phyloP scores from a whole-genome alignment of 2,888 invertebrate genomes.

The Loripinus fragilis region DNA sequence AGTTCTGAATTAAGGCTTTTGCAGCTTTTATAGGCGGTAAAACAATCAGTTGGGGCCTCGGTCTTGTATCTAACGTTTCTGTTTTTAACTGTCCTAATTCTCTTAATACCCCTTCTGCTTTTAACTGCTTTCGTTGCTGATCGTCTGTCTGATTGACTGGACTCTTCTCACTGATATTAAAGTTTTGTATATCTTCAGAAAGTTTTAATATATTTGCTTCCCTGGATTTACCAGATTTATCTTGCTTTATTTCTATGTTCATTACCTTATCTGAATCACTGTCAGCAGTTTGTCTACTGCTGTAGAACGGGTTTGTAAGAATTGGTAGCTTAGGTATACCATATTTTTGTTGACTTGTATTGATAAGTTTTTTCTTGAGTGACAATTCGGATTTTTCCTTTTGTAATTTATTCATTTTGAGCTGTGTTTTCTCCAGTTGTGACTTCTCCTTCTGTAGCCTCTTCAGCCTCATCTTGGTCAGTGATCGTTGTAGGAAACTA shows the following conservation, averaged over 20 bases:
- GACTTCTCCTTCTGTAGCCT: slow-evolving; percentile 42
- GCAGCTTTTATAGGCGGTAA: background rate
- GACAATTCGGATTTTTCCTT: slow-evolving; percentile 29
- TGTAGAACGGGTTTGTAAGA: slow-evolving; percentile 43
- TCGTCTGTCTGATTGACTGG: background rate
- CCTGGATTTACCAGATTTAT: slow-evolving; percentile 18
- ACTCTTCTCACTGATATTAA: background rate
- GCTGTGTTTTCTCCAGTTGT: background rate
- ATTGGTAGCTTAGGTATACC: slow-evolving; percentile 41
- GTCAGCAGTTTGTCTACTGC: background rate
- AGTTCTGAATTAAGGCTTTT: background rate
- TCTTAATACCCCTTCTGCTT: background rate
- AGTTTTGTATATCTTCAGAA: background rate
- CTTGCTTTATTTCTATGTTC: slow-evolving; percentile 28
- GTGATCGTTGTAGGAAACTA: slow-evolving; percentile 57
- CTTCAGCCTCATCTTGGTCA: slow-evolving; percentile 54
- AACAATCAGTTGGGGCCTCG: background rate
- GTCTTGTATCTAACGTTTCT: background rate
- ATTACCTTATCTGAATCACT: background rate
- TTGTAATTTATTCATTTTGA: slow-evolving; percentile 22
- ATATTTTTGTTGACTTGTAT: slow-evolving; percentile 20
- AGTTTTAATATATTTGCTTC: background rate
- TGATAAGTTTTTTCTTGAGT: background rate
- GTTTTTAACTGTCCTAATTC: background rate
- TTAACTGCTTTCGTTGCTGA: background rate